Percentiles rank a stretch among this genome's conserved stretches.
Evolutionary conservation across 2,113 vertebrate genomes (phyloP).

Genomic region (Channa argus): DNA sequence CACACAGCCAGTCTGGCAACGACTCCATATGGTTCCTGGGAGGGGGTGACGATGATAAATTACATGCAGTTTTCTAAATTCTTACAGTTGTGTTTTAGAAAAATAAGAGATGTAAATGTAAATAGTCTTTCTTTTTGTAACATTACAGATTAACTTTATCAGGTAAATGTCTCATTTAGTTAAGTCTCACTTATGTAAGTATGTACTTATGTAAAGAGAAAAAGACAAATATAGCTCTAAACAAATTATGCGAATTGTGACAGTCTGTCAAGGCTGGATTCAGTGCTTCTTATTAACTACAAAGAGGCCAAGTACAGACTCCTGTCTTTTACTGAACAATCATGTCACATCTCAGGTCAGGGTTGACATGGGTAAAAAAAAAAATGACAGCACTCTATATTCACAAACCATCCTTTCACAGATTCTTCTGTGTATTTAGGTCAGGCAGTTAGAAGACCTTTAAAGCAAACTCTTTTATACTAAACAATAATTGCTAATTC

Average conservation of each 20-base stretch:
- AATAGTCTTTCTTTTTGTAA: no score
- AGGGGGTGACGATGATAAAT: slow-evolving; percentile 44
- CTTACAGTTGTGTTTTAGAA: no score
- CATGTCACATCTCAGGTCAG: slow-evolving; percentile 15
- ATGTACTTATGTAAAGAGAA: no score
- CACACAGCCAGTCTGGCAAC: slow-evolving; percentile 95
- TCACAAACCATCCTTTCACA: slow-evolving; percentile 6
- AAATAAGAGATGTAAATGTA: no score
- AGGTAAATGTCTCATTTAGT: no score
- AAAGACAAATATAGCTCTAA: no score
- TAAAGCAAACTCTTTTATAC: neutral
- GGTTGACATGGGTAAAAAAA: slow-evolving; percentile 5
- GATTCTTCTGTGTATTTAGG: neutral
- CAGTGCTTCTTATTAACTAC: neutral
- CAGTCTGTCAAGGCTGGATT: neutral
- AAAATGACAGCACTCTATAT: neutral
- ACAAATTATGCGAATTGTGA: no score
- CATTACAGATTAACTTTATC: no score
- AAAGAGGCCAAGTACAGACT: neutral
- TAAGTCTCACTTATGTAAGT: no score
- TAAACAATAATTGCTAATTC: neutral
- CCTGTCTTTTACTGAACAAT: neutral
- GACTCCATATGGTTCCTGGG: slow-evolving; percentile 91
- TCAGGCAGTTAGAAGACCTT: neutral
- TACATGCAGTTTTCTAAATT: slow-evolving; percentile 18